Evolutionary conservation across 92 coral and sea anemone genomes (phyloP).

Genomic region (Parazoanthus swiftii): DNA sequence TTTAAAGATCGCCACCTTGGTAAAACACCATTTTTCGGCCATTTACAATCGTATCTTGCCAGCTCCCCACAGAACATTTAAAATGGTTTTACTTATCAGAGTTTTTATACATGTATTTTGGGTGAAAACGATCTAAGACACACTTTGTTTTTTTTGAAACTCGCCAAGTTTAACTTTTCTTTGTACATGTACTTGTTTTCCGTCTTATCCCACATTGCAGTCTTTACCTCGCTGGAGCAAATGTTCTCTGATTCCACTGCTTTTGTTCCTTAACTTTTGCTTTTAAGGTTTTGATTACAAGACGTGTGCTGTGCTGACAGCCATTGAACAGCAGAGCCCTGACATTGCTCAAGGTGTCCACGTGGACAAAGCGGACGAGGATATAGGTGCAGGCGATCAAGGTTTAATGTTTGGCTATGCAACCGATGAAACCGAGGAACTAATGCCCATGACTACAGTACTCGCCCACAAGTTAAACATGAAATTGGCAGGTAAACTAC

Average conservation of each 20-base stretch:
- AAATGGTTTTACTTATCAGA: too few species aligned
- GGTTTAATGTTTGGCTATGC: slow-evolving; percentile 78
- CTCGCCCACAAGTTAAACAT: slow-evolving; percentile 62
- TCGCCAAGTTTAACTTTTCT: neutral
- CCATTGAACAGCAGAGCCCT: slow-evolving; percentile 61
- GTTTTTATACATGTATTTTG: neutral
- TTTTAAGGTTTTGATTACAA: slow-evolving; percentile 74
- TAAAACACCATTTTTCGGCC: too few species aligned
- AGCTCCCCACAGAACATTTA: neutral
- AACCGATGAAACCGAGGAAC: slow-evolving; percentile 65
- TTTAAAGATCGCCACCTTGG: too few species aligned
- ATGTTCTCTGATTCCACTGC: neutral
- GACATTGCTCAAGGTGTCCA: slow-evolving; percentile 72
- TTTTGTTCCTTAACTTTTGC: neutral
- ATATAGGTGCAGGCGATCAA: slow-evolving; percentile 72
- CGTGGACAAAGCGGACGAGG: slow-evolving; percentile 48
- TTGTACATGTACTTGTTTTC: neutral
- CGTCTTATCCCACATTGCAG: neutral
- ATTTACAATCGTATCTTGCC: too few species aligned
- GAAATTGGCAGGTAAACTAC: slow-evolving; percentile 37
- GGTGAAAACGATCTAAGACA: neutral
- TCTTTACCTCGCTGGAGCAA: neutral
- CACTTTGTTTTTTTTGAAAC: neutral
- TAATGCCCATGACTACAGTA: slow-evolving; percentile 62
- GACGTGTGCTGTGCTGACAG: slow-evolving; percentile 67